A percentile compares a stretch with the other conserved stretches of the same genome.
phyloP scores from a whole-genome alignment of 1,140 invertebrate species.

The Macrobrachium nipponense region DNA sequence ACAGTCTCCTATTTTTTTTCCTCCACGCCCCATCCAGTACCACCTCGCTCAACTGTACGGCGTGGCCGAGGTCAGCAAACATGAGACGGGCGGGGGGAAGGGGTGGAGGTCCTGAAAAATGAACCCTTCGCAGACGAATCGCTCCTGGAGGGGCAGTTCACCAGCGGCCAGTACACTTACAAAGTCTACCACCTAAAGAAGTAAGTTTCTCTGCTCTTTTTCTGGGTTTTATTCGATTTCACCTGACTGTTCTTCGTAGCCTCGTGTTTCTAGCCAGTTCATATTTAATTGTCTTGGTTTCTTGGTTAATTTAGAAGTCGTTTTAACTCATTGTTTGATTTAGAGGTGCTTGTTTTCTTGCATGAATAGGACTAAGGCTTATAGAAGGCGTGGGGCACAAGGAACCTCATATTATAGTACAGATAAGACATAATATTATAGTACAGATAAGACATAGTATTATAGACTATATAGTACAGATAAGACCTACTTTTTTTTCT shows the following conservation, averaged over 20 bases:
- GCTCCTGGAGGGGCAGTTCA: slow-evolving; percentile 89
- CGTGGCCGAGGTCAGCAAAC: slow-evolving; percentile 98
- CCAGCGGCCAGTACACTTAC: slow-evolving; percentile 97
- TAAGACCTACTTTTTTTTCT: too few relatives aligned
- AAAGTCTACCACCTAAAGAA: slow-evolving; percentile 99
- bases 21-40: slow-evolving; percentile 22
- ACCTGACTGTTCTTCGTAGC: background rate
- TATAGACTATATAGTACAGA: too few relatives aligned
- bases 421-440: too few relatives aligned
- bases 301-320: too few relatives aligned
- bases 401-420: too few relatives aligned
- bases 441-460: too few relatives aligned
- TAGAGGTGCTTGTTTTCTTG: too few relatives aligned
- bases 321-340: too few relatives aligned
- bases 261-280: too few relatives aligned
- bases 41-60: slow-evolving; percentile 94
- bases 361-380: too few relatives aligned
- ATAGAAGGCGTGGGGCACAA: too few relatives aligned
- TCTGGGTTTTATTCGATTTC: background rate
- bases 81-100: slow-evolving; percentile 99
- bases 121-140: slow-evolving; percentile 91
- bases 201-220: slow-evolving; percentile 66
- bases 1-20: background rate
- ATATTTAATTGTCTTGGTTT: too few relatives aligned
- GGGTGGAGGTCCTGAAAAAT: slow-evolving; percentile 97